Conservation (phyloP, 2,888 invertebrate species). For the Dasypogon diadema region DNA sequence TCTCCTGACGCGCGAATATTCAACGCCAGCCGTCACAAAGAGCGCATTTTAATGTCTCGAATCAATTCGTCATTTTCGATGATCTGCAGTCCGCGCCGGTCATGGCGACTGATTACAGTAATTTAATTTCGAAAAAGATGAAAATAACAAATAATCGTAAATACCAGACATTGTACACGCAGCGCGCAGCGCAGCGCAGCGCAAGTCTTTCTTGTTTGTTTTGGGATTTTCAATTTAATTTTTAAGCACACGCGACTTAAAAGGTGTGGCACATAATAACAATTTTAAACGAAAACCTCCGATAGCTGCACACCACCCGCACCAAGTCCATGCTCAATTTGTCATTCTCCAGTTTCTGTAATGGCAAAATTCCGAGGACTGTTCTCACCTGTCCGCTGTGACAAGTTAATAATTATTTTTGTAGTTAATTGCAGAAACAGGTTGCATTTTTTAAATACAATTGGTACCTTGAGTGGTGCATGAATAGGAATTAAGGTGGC, state of each 20-base stretch:
- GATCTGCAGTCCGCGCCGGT: conserved; percentile 28
- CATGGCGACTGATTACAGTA: conserved; percentile 42
- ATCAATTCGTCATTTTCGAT: conserved; percentile 38
- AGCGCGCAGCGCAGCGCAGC: background rate
- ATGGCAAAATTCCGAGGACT: too few relatives aligned
- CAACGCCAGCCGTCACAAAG: conserved; percentile 4
- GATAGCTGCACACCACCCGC: too few relatives aligned
- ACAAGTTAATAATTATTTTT: too few relatives aligned
- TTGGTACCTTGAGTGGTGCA: too few relatives aligned
- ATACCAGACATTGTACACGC: background rate
- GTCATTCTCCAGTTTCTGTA: too few relatives aligned
- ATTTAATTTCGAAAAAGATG: conserved; percentile 39
- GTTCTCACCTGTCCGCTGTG: too few relatives aligned
- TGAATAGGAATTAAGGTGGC: too few relatives aligned
- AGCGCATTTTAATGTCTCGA: conserved; percentile 38
- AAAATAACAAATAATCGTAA: background rate
- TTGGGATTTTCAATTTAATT: conserved; percentile 49
- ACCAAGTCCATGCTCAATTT: too few relatives aligned
- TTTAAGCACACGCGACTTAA: conserved; percentile 53
- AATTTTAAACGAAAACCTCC: conserved; percentile 2
- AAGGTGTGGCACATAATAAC: conserved; percentile 49
- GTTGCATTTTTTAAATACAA: too few relatives aligned
- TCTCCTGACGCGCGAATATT: conserved; percentile 43
- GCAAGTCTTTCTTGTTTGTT: background rate
- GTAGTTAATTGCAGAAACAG: too few relatives aligned